Conservation (phyloP, 2,888 invertebrate species). For the Drosophila leonis region DNA sequence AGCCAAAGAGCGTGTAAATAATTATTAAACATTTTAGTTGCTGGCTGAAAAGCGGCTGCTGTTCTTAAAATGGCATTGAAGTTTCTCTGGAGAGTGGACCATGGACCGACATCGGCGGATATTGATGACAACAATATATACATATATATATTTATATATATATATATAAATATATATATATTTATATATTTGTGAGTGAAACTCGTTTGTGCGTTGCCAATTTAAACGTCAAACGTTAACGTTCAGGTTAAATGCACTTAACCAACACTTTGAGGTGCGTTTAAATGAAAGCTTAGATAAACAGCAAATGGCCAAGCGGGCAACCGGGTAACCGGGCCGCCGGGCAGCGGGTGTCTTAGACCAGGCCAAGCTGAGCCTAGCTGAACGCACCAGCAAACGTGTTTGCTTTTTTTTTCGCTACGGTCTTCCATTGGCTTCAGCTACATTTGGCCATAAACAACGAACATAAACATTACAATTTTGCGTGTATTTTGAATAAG, state of each 20-base stretch:
- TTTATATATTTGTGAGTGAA: conserved; percentile 22
- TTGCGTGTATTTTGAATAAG: conserved; percentile 60
- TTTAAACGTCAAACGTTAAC: conserved; percentile 78
- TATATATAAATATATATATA: not conserved
- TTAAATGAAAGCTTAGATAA: conserved; percentile 75
- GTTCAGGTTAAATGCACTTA: conserved; percentile 82
- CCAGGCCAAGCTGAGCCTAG: conserved; percentile 40
- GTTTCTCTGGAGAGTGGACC: conserved; percentile 30
- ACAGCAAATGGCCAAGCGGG: conserved; percentile 19
- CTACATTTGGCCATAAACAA: conserved; percentile 78
- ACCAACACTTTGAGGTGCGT: conserved; percentile 79
- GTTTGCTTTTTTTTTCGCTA: conserved; percentile 41
- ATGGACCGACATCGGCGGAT: conserved; percentile 34
- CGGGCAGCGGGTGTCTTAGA: conserved; percentile 44
- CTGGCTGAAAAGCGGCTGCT: conserved; percentile 8
- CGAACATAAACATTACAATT: conserved; percentile 78
- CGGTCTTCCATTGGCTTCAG: conserved; percentile 32
- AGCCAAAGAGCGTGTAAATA: conserved; percentile 66
- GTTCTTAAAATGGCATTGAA: conserved; percentile 23
- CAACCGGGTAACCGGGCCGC: not conserved
- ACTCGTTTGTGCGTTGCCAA: conserved; percentile 67
- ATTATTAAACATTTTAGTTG: conserved; percentile 59
- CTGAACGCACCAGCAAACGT: conserved; percentile 50
- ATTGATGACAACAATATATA: conserved; percentile 42
- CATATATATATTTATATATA: not conserved